A percentile compares a stretch with the other conserved stretches of the same genome.
phyloP scores from a whole-genome alignment of 2,113 vertebrate genomes.

The Microcebus lehilahytsara region DNA sequence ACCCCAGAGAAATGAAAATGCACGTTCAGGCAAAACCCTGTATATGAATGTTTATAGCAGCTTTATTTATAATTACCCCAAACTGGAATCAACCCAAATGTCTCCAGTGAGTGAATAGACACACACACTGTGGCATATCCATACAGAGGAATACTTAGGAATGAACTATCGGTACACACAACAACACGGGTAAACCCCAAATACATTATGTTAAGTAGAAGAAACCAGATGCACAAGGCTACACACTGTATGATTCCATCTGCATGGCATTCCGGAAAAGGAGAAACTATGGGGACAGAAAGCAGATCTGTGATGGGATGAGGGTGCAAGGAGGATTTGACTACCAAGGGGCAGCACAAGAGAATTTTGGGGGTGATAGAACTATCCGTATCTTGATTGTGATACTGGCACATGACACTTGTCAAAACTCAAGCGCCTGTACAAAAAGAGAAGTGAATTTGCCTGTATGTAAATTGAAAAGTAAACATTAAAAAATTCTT shows the following conservation, averaged over 20 bases:
- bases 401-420: background rate
- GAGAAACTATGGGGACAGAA: rapidly evolving
- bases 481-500: background rate
- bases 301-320: too few relatives aligned
- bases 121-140: background rate
- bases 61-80: background rate
- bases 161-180: rapidly evolving
- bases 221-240: background rate
- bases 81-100: background rate
- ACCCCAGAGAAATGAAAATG: background rate
- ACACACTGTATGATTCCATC: rapidly evolving
- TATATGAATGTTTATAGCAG: background rate
- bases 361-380: background rate
- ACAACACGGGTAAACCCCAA: background rate
- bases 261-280: background rate
- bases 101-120: background rate
- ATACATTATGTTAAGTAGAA: background rate
- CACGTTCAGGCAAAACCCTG: background rate
- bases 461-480: background rate
- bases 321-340: background rate
- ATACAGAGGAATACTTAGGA: background rate
- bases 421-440: background rate
- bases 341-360: background rate
- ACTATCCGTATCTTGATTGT: background rate
- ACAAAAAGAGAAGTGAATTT: background rate